Evolutionary conservation across 2,888 invertebrate genomes (phyloP).

Genomic region (Nebria brevicollis): DNA sequence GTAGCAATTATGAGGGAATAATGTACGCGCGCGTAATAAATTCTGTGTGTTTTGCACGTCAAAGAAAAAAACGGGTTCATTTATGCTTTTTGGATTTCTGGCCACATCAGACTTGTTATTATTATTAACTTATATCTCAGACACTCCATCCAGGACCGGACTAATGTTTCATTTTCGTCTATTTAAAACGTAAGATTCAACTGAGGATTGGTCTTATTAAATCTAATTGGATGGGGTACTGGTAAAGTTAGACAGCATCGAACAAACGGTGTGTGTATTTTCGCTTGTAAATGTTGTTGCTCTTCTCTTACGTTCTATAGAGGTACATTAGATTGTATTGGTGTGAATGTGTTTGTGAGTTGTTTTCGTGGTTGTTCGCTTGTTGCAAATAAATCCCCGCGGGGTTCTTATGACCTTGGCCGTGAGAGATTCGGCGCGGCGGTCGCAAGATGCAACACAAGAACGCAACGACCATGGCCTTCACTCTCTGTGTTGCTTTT

Average conservation of each 20-base stretch:
- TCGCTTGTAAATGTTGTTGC: not conserved
- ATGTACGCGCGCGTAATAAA: slow-evolving; percentile 16
- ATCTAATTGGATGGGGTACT: not conserved
- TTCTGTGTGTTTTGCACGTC: not conserved
- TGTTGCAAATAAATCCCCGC: slow-evolving; percentile 21
- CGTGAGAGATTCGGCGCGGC: slow-evolving; percentile 38
- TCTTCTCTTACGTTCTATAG: not conserved
- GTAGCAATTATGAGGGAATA: slow-evolving; percentile 30
- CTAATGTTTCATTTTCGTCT: not conserved
- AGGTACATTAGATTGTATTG: not conserved
- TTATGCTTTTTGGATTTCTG: not conserved
- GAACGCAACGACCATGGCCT: slow-evolving; percentile 36
- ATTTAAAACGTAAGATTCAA: not conserved
- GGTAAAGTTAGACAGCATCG: not conserved
- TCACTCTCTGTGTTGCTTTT: slow-evolving; percentile 25
- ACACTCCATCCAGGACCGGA: not conserved
- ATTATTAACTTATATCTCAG: not conserved
- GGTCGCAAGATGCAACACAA: slow-evolving; percentile 34
- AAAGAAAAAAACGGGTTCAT: not conserved
- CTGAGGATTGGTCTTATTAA: not conserved
- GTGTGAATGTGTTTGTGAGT: slow-evolving; percentile 4
- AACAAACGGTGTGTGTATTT: not conserved
- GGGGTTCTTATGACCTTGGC: slow-evolving; percentile 38
- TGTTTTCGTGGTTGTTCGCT: slow-evolving; percentile 7
- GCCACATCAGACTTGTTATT: not conserved